Percentiles rank a stretch among this genome's conserved stretches.
These are phyloP conservation scores for Sarcophaga subvicina DNA, from an alignment of 2,888 invertebrate genomes.

Conservation along the genomic window DNA sequence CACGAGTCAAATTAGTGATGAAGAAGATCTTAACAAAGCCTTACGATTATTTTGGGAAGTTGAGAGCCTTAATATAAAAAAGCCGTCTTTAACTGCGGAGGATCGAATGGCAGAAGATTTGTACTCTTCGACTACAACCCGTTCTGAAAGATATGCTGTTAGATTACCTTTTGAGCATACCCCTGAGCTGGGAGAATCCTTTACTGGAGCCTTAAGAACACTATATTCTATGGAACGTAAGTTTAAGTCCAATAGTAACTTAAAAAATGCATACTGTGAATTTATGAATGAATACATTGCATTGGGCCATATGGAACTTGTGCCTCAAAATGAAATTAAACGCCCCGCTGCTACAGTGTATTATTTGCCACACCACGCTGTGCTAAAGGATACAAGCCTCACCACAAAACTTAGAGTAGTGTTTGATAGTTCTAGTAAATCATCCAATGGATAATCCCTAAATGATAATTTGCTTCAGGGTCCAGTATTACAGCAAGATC, in stretches of 20 bases:
- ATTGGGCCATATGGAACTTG: conserved; percentile 48
- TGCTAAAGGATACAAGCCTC: no score
- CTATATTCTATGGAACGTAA: conserved; percentile 51
- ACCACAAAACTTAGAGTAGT: not conserved
- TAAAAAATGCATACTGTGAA: conserved; percentile 10
- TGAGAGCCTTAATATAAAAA: not conserved
- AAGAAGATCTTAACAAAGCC: conserved; percentile 37
- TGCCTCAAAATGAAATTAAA: conserved; percentile 26
- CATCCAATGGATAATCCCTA: conserved; percentile 8
- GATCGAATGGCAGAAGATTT: conserved; percentile 30
- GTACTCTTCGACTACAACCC: not conserved
- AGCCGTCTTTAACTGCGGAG: not conserved
- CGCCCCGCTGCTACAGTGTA: conserved; percentile 7
- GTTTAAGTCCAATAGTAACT: conserved; percentile 26
- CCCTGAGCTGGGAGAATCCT: conserved; percentile 41
- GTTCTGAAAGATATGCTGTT: conserved; percentile 6
- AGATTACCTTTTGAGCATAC: conserved; percentile 2
- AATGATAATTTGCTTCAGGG: conserved; percentile 45
- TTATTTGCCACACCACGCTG: conserved; percentile 56
- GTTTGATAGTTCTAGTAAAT: conserved; percentile 12
- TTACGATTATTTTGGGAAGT: conserved; percentile 17
- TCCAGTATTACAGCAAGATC: conserved; percentile 32
- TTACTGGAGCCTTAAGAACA: conserved; percentile 24
- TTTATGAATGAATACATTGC: conserved; percentile 52
- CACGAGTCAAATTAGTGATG: conserved; percentile 6